phyloP scores from a whole-genome alignment of 1,140 invertebrate species.

The Apis florea region DNA sequence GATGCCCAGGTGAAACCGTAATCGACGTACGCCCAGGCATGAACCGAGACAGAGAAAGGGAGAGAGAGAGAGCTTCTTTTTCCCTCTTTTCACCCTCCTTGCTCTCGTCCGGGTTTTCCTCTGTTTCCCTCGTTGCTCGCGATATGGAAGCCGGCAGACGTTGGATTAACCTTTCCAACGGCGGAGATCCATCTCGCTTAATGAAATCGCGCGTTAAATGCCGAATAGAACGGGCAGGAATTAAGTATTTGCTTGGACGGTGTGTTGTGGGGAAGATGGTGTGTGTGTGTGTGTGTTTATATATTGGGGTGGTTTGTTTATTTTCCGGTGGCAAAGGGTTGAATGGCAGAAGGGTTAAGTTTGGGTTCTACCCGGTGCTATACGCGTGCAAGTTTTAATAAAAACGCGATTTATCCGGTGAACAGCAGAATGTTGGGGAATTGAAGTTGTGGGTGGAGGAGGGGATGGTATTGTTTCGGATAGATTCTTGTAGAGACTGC shows the following conservation, averaged over 20 bases:
- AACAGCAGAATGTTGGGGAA: neutral
- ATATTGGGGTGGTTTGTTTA: neutral
- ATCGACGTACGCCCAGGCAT: conserved; percentile 19
- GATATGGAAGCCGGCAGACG: conserved; percentile 19
- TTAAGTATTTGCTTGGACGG: conserved; percentile 13
- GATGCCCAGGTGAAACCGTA: conserved; percentile 57
- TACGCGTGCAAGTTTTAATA: neutral
- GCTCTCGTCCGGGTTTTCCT: neutral
- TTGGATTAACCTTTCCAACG: conserved; percentile 36
- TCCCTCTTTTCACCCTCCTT: neutral
- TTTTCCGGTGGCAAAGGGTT: neutral
- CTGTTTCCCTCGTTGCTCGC: neutral
- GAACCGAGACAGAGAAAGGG: too few species aligned
- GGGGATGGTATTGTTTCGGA: neutral
- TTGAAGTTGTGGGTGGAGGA: neutral
- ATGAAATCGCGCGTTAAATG: conserved; percentile 41
- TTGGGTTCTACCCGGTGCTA: neutral
- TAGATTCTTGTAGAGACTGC: neutral
- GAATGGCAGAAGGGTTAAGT: neutral
- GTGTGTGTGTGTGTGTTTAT: too few species aligned
- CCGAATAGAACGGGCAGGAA: conserved; percentile 7
- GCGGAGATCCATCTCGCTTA: conserved; percentile 19
- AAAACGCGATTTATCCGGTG: neutral
- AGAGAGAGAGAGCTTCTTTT: too few species aligned
- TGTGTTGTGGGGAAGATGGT: neutral